Evolutionary conservation across 2,888 invertebrate genomes (phyloP).

Genomic region (Resseliella maxima): DNA sequence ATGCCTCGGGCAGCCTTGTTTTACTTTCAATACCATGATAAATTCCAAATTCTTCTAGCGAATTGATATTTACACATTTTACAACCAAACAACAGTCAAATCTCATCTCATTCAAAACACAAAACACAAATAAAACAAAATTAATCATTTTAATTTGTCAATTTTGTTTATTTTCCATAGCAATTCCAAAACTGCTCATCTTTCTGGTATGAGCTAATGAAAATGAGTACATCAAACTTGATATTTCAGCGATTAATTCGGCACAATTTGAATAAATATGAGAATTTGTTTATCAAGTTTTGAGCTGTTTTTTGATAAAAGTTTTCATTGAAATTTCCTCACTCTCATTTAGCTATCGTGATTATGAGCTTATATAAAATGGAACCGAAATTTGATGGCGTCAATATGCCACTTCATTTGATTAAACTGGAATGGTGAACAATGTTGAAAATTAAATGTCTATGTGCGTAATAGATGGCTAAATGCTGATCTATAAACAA

Average conservation of each 20-base stretch:
- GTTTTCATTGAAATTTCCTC: too few relatives aligned
- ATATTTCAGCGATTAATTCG: too few relatives aligned
- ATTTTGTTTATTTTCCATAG: not conserved
- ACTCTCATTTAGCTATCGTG: too few relatives aligned
- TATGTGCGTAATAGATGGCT: not conserved
- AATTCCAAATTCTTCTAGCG: not conserved
- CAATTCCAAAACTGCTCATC: not conserved
- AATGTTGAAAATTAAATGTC: not conserved
- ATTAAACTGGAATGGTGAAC: not conserved
- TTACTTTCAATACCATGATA: not conserved
- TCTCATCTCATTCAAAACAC: not conserved
- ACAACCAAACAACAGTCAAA: not conserved
- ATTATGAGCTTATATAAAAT: not conserved
- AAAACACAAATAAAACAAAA: constrained; percentile 2
- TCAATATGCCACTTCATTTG: not conserved
- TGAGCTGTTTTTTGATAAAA: too few relatives aligned
- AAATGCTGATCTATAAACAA: not conserved
- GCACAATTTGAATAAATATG: too few relatives aligned
- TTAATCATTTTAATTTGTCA: not conserved
- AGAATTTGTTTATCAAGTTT: too few relatives aligned
- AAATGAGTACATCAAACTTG: too few relatives aligned
- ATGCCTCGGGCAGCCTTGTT: not conserved
- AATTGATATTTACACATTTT: not conserved
- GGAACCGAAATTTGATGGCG: not conserved
- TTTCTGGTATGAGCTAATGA: not conserved